Conservation (phyloP, 2,888 invertebrate species). For the Poecilobothrus nobilitatus region DNA sequence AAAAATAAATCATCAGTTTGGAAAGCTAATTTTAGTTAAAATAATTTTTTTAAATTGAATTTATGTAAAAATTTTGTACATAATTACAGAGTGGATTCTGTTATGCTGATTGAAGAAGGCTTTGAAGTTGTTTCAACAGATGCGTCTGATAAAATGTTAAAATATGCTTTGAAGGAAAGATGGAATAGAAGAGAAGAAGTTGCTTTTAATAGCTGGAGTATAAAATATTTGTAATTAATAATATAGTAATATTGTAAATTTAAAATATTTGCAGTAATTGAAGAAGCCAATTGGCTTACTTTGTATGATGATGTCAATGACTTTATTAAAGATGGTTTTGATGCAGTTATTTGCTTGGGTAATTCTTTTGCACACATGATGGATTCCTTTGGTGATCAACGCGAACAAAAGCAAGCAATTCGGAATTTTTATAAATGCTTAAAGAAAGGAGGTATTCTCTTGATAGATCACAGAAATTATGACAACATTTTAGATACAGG, state of each 20-base stretch:
- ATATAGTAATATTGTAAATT: background rate
- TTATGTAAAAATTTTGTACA: too few relatives aligned
- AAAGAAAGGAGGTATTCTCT: constrained; percentile 72
- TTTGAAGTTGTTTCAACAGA: constrained; percentile 79
- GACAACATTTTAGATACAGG: constrained; percentile 72
- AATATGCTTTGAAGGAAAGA: constrained; percentile 74
- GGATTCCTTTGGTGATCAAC: constrained; percentile 68
- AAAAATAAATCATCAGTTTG: too few relatives aligned
- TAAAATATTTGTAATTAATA: background rate
- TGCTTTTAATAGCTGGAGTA: constrained; percentile 79
- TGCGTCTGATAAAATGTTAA: constrained; percentile 89
- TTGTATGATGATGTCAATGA: constrained; percentile 62
- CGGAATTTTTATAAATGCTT: constrained; percentile 72
- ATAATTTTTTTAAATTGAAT: too few relatives aligned
- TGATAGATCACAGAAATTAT: constrained; percentile 86
- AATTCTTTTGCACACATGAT: constrained; percentile 87
- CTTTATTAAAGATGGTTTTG: constrained; percentile 59
- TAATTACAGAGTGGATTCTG: constrained; percentile 66
- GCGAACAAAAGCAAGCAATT: constrained; percentile 69
- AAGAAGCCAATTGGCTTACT: constrained; percentile 86
- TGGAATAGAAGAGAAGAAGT: constrained; percentile 73
- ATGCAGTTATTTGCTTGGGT: constrained; percentile 82
- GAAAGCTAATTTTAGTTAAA: too few relatives aligned
- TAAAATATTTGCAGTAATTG: constrained; percentile 62
- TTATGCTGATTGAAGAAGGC: constrained; percentile 80